Conservation (phyloP, 2,797 vertebrate species). For the Coracias cyanogaster region DNA sequence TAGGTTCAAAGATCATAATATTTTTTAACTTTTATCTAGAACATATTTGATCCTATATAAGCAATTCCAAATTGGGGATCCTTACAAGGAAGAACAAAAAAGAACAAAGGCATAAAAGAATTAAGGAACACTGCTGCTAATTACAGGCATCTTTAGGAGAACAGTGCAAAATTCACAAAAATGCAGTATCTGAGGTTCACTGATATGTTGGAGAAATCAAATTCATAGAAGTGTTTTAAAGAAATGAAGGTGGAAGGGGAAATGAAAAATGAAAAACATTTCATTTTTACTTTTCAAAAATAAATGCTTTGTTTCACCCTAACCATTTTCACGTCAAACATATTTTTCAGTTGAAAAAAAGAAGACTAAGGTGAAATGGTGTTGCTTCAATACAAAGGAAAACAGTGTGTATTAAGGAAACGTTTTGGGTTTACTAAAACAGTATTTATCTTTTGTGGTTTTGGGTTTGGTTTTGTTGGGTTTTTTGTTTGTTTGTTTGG, state of each 20-base stretch:
- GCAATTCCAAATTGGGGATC: neutral
- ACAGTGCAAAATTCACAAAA: neutral
- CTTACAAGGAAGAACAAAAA: neutral
- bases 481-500: no score
- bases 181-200: neutral
- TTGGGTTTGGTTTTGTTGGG: neutral
- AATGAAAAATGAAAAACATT: neutral
- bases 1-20: neutral
- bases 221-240: neutral
- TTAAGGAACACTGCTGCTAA: neutral
- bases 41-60: neutral
- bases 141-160: neutral
- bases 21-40: neutral
- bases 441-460: neutral
- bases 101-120: neutral
- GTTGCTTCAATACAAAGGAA: neutral
- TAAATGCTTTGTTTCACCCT: neutral
- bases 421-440: neutral
- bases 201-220: neutral
- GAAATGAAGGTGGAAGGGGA: neutral
- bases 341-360: neutral
- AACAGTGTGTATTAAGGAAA: neutral
- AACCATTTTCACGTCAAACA: neutral
- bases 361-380: neutral
- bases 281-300: neutral